Evolutionary conservation across 2,113 vertebrate species (phyloP).

Genomic region (Oceanodroma tethys): DNA sequence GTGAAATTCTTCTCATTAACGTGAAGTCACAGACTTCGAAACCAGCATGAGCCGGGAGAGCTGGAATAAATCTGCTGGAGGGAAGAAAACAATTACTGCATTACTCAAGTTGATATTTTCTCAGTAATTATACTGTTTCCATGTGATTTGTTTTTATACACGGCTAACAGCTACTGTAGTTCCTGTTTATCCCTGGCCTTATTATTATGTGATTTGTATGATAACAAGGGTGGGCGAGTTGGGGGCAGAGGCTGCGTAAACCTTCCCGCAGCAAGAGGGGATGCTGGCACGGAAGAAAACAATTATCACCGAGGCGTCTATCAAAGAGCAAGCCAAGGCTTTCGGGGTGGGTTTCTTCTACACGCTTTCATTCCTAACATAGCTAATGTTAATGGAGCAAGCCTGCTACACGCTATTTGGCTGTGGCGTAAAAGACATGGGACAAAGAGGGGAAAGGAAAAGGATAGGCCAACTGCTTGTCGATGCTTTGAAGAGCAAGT

Average conservation of each 20-base stretch:
- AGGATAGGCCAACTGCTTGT: not conserved
- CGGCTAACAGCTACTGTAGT: slow-evolving; percentile 45
- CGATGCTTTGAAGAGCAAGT: not conserved
- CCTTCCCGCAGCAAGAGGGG: not conserved
- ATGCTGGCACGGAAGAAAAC: not conserved
- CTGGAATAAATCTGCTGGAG: slow-evolving; percentile 49
- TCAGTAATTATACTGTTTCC: slow-evolving; percentile 62
- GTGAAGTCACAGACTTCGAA: slow-evolving; percentile 14
- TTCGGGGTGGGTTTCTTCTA: not conserved
- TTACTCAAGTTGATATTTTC: slow-evolving; percentile 57
- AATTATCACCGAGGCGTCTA: not conserved
- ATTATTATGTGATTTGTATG: slow-evolving; percentile 39
- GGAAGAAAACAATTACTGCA: slow-evolving; percentile 60
- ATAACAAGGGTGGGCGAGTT: slow-evolving; percentile 37
- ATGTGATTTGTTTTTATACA: slow-evolving; percentile 59
- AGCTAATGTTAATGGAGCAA: not conserved
- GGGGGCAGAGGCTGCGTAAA: slow-evolving; percentile 2
- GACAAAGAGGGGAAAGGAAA: not conserved
- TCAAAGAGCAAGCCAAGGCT: not conserved
- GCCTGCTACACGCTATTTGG: fast-evolving
- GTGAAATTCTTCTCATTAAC: slow-evolving; percentile 28
- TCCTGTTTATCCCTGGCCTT: slow-evolving; percentile 49
- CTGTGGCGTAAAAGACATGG: not conserved
- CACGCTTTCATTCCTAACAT: not conserved
- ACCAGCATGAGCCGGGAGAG: slow-evolving; percentile 9